Percentiles rank a stretch among this genome's conserved stretches.
These are phyloP conservation scores for Acronicta psi DNA, from an alignment of 2,888 invertebrate species.

Conservation along the genomic window DNA sequence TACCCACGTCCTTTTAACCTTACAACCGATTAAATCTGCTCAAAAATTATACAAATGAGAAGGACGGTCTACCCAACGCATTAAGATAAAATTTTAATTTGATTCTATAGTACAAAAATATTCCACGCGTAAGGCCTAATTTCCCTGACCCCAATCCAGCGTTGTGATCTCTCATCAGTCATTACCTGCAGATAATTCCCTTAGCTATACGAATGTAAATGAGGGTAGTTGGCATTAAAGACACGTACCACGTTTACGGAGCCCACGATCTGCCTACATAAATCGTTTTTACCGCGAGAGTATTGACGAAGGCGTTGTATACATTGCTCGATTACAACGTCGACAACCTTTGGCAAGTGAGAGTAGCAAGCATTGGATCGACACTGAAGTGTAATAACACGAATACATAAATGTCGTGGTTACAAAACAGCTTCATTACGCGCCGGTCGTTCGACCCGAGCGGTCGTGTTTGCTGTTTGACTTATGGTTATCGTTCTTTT, in stretches of 20 bases:
- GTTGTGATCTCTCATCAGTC: constrained; percentile 56
- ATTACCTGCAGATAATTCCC: constrained; percentile 66
- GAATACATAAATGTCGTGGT: constrained; percentile 15
- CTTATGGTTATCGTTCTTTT: constrained; percentile 22
- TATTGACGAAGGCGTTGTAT: constrained; percentile 51
- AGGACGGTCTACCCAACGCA: neutral
- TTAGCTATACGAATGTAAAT: constrained; percentile 66
- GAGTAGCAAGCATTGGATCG: constrained; percentile 7
- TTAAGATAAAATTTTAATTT: constrained; percentile 21
- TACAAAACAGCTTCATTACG: constrained; percentile 56
- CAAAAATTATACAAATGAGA: neutral
- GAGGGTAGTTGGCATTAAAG: constrained; percentile 62
- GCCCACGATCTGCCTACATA: constrained; percentile 51
- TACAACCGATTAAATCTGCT: neutral
- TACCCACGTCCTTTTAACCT: no score
- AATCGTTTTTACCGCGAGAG: constrained; percentile 40
- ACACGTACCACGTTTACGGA: constrained; percentile 73
- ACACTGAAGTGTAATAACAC: constrained; percentile 6
- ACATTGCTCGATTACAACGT: constrained; percentile 42
- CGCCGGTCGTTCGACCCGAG: constrained; percentile 40
- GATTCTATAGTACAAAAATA: constrained; percentile 10
- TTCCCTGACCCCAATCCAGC: constrained; percentile 51
- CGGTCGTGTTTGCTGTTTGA: constrained; percentile 35
- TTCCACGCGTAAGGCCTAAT: constrained; percentile 38
- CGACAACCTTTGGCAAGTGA: constrained; percentile 8